A percentile compares a stretch with the other conserved stretches of the same genome.
phyloP scores from a whole-genome alignment of 2,888 invertebrate genomes.

The Mellilla xanthometata region DNA sequence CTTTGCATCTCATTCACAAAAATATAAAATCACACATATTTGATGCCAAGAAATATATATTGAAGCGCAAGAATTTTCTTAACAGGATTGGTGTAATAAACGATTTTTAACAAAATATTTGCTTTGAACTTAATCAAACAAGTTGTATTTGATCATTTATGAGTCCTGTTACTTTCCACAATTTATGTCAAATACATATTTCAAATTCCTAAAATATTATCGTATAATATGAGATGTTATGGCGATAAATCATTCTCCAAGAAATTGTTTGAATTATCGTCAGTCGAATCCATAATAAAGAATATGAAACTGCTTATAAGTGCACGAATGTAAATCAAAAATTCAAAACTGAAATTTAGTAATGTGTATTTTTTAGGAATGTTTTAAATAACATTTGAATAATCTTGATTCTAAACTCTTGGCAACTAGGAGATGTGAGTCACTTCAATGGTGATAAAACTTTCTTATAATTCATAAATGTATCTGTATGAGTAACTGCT shows the following conservation, averaged over 20 bases:
- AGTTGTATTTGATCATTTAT: constrained; percentile 5
- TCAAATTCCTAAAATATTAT: constrained; percentile 37
- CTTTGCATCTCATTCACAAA: too few relatives aligned
- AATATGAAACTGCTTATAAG: not conserved
- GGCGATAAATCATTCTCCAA: constrained; percentile 16
- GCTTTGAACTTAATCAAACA: constrained; percentile 15
- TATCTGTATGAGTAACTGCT: not conserved
- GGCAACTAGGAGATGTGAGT: constrained; percentile 3
- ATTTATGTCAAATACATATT: constrained; percentile 16
- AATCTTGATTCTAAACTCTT: constrained; percentile 6
- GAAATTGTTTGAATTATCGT: constrained; percentile 31
- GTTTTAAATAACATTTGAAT: constrained; percentile 4
- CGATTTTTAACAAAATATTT: too few relatives aligned
- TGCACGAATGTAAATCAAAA: not conserved
- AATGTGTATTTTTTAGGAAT: not conserved
- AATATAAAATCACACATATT: not conserved
- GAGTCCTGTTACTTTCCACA: constrained; percentile 5
- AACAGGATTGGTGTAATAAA: too few relatives aligned
- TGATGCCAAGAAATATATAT: not conserved
- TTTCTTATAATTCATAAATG: not conserved
- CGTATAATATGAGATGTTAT: constrained; percentile 25
- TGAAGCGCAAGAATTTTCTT: too few relatives aligned
- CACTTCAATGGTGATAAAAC: constrained; percentile 1
- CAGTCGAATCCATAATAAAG: constrained; percentile 16
- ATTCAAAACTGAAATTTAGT: not conserved